Percentiles rank a stretch among this genome's conserved stretches.
These are phyloP conservation scores for Channa maculata DNA, from an alignment of 2,113 vertebrate genomes.

Conservation along the genomic window DNA sequence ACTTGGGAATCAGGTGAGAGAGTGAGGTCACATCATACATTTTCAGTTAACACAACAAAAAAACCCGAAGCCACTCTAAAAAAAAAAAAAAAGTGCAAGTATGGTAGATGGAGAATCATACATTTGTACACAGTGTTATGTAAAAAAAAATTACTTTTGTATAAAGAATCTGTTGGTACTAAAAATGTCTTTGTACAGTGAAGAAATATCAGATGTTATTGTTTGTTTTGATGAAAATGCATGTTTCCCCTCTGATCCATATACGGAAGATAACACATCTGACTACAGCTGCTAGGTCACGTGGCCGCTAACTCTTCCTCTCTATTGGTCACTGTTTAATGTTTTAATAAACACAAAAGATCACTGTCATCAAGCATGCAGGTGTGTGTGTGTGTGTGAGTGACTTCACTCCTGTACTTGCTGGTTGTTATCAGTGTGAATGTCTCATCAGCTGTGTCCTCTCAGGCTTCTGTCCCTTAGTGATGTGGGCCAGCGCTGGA, in stretches of 20 bases:
- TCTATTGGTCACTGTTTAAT: constrained; percentile 67
- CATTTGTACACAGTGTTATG: constrained; percentile 68
- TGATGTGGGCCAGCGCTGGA: constrained; percentile 43
- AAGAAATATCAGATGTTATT: constrained; percentile 59
- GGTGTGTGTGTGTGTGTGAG: constrained; percentile 12
- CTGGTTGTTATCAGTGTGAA: constrained; percentile 15
- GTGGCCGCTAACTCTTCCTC: constrained; percentile 65
- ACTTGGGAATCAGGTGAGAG: background rate
- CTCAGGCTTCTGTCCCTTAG: constrained; percentile 29
- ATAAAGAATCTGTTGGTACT: constrained; percentile 57
- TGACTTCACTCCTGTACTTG: background rate
- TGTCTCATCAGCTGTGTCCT: constrained; percentile 68
- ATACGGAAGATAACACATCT: constrained; percentile 22
- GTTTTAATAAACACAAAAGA: constrained; percentile 76
- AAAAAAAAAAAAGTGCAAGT: constrained; percentile 31
- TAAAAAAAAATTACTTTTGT: constrained; percentile 70
- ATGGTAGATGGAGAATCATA: constrained; percentile 33
- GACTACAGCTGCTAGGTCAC: constrained; percentile 51
- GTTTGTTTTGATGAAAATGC: constrained; percentile 68
- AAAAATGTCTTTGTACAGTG: constrained; percentile 72
- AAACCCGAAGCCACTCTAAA: constrained; percentile 24
- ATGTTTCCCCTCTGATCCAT: constrained; percentile 67
- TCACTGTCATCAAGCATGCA: constrained; percentile 34
- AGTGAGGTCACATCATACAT: background rate
- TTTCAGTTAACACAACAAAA: constrained; percentile 25